Conservation (phyloP, 1,140 invertebrate genomes). For the Caenorhabditis tropicalis region DNA sequence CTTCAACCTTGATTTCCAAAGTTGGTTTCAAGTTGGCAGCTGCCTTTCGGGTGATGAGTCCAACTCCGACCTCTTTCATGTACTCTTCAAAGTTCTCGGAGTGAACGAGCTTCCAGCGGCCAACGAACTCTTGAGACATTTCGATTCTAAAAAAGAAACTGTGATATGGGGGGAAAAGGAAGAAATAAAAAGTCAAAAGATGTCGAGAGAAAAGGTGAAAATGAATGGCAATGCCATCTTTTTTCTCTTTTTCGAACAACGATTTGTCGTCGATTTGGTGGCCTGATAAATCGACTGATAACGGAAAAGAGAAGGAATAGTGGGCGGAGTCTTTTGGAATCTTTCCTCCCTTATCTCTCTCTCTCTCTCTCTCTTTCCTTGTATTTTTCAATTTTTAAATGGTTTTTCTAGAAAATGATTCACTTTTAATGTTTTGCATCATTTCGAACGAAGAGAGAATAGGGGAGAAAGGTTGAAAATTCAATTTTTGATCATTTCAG, state of each 20-base stretch:
- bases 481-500: not conserved
- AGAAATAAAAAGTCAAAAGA: not conserved
- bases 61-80: slow-evolving; percentile 56
- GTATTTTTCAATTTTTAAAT: not conserved
- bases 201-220: not conserved
- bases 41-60: slow-evolving; percentile 51
- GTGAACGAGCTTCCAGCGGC: slow-evolving; percentile 41
- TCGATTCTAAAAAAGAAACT: not conserved
- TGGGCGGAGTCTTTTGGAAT: not conserved
- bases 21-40: slow-evolving; percentile 52
- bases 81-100: slow-evolving; percentile 58
- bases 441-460: not conserved
- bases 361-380: not conserved
- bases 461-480: not conserved
- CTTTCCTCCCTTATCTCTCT: not conserved
- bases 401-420: not conserved
- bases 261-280: not conserved
- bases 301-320: not conserved
- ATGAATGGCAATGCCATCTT: not conserved
- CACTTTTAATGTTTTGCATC: not conserved
- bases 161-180: not conserved
- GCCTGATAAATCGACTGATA: slow-evolving; percentile 6
- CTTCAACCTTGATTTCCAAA: slow-evolving; percentile 48
- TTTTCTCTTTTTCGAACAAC: not conserved
- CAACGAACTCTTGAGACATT: slow-evolving; percentile 38